phyloP scores from a whole-genome alignment of 2,113 vertebrate genomes.

The Mugil cephalus region DNA sequence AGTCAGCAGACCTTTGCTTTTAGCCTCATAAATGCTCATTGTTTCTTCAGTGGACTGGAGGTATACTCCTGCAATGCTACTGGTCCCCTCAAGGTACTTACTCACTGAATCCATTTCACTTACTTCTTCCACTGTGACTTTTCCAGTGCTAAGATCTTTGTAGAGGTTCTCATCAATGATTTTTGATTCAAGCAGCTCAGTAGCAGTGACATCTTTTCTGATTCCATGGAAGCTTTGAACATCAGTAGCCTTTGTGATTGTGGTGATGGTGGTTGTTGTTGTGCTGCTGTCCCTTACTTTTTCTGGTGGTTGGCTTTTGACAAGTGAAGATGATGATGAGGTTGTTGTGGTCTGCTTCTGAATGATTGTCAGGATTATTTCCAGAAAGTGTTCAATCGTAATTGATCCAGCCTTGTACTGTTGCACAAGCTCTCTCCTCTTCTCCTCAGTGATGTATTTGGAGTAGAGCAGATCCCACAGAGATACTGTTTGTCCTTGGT shows the following conservation, averaged over 20 bases:
- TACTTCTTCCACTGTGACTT: slow-evolving; percentile 83
- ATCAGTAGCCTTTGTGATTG: slow-evolving; percentile 67
- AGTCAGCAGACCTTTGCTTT: slow-evolving; percentile 73
- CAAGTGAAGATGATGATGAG: slow-evolving; percentile 8
- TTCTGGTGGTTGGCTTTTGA: slow-evolving; percentile 36
- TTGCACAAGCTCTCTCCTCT: slow-evolving; percentile 81
- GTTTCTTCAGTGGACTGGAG: slow-evolving; percentile 83
- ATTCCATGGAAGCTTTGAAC: slow-evolving; percentile 83
- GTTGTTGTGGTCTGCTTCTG: slow-evolving; percentile 78
- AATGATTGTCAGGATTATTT: slow-evolving; percentile 76
- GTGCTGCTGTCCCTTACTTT: slow-evolving; percentile 76
- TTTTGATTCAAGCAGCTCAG: slow-evolving; percentile 85
- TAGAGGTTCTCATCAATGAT: slow-evolving; percentile 83
- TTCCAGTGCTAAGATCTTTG: slow-evolving; percentile 83
- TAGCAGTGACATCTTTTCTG: slow-evolving; percentile 83
- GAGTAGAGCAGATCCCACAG: slow-evolving; percentile 89
- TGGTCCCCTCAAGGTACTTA: slow-evolving; percentile 89
- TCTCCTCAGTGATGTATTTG: slow-evolving; percentile 84
- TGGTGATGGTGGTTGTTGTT: slow-evolving; percentile 44
- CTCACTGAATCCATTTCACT: slow-evolving; percentile 84
- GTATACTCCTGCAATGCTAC: slow-evolving; percentile 85
- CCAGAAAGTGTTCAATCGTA: slow-evolving; percentile 81
- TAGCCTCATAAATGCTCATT: slow-evolving; percentile 88
- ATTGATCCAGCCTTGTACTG: slow-evolving; percentile 78
- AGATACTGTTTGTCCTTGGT: slow-evolving; percentile 76